phyloP scores from a whole-genome alignment of 2,113 vertebrate genomes.

The Lates calcarifer region DNA sequence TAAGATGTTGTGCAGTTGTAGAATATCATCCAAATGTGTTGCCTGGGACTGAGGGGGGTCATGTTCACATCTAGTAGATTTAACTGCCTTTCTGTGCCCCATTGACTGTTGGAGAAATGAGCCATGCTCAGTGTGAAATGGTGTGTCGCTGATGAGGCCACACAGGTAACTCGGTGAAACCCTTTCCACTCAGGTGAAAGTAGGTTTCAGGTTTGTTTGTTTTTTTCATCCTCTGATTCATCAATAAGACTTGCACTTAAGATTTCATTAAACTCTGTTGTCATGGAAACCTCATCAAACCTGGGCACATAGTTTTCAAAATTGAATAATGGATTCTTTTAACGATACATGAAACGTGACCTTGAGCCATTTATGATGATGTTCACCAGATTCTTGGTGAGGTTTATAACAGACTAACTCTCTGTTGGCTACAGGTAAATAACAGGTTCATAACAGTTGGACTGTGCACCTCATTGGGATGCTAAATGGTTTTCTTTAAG shows the following conservation, averaged over 20 bases:
- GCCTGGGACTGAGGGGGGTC: slow-evolving; percentile 20
- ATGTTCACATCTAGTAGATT: slow-evolving; percentile 46
- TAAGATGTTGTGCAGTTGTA: slow-evolving; percentile 25
- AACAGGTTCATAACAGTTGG: slow-evolving; percentile 42
- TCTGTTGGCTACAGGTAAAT: slow-evolving; percentile 47
- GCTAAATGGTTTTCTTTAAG: slow-evolving; percentile 55
- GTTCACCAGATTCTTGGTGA: background rate
- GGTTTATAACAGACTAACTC: background rate
- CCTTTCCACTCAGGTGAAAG: slow-evolving; percentile 1
- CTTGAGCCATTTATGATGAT: background rate
- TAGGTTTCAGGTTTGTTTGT: background rate
- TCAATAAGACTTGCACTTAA: background rate
- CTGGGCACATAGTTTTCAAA: background rate
- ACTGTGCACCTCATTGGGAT: slow-evolving; percentile 19
- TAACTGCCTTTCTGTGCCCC: slow-evolving; percentile 33
- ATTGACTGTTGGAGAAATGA: slow-evolving; percentile 65
- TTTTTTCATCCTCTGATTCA: slow-evolving; percentile 8
- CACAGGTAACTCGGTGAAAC: slow-evolving; percentile 41
- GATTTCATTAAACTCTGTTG: slow-evolving; percentile 14
- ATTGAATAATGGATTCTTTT: background rate
- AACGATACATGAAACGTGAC: slow-evolving; percentile 18
- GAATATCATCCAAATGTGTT: slow-evolving; percentile 16
- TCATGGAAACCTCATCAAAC: slow-evolving; percentile 23
- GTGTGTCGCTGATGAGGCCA: slow-evolving; percentile 63
- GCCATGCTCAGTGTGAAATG: slow-evolving; percentile 66